Evolutionary conservation across 2,797 vertebrate species (phyloP), one percentile per base, ranked within the genome.

Genomic region (Avahi laniger): DNA sequence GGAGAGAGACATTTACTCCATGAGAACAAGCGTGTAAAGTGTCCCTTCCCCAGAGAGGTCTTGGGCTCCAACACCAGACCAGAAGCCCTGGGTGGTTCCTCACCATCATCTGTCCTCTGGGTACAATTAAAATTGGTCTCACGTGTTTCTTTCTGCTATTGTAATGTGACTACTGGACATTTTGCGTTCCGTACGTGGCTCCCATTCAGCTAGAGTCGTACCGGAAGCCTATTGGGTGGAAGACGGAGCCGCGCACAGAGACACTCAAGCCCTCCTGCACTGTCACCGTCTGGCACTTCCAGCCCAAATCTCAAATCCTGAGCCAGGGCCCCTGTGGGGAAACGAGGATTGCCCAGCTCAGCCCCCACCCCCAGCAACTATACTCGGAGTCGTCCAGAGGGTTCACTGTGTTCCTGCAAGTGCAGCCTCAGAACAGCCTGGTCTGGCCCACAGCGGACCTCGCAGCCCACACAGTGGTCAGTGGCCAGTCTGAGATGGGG

Each of bases 201-300:
- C 22, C 10, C 54, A 57, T 57, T 26, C 8, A 11, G 54, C 18
- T 22, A 38, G n/a, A 35, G n/a, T 38, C 65, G 38, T 20, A 5
- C n/a, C 1, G 20, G n/a, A 8, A 10, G 18, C 20, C n/a, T 35
- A 10, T 3, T 8, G 67, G 43, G 78, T 20, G 67, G n/a, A 12
- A 73, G 79, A 98, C 94, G 24, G 28, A 87, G 63, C 97, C 97
- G 86, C 33, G 10, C 41, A 97, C 43, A 0, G 35, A 11, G 15
- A 80, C 22, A 0, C 52, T 61, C 43, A 82, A 46, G 9, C 96
- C 91, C 18, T 30, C 50, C 28, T 91, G 88, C 38, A 97, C 93
- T 0, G 0, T n/a, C 0, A 97, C 93, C 0, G 0, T n/a, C 0
- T 6, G 22, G 28, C 10, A 90, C 61, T 1, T 0, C 11, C 41